Percentiles rank a stretch among this genome's conserved stretches.
Conservation (phyloP, 2,113 vertebrate genomes). For the Notarius lentiginosus region DNA sequence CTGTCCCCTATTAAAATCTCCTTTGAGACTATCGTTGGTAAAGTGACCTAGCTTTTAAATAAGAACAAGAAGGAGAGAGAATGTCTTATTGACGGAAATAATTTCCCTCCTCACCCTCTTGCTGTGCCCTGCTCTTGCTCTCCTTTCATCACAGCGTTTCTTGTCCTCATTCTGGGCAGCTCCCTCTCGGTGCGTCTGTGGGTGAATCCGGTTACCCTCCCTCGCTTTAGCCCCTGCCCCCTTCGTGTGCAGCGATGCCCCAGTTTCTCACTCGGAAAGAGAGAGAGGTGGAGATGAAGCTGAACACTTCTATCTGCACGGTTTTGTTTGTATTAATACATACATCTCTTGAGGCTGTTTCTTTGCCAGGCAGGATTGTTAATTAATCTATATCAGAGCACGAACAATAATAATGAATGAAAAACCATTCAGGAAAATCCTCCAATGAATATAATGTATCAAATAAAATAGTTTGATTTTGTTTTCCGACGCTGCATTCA, state of each 20-base stretch:
- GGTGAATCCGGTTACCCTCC: not conserved
- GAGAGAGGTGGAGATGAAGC: not conserved
- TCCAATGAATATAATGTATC: not conserved
- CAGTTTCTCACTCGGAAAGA: not conserved
- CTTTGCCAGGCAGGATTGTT: not conserved
- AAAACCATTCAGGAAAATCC: not conserved
- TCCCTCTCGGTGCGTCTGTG: not conserved
- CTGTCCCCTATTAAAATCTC: constrained; percentile 45
- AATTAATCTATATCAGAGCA: not conserved
- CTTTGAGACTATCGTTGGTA: constrained; percentile 31
- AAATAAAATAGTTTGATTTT: not conserved
- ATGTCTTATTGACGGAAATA: constrained; percentile 17
- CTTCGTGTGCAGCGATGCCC: not conserved
- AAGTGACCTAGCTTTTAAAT: constrained; percentile 48
- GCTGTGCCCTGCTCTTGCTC: not conserved
- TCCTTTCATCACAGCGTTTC: not conserved
- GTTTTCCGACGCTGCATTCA: not conserved
- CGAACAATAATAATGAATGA: not conserved
- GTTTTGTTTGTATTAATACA: not conserved
- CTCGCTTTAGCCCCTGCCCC: not conserved
- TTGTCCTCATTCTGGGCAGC: not conserved
- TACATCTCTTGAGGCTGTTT: not conserved
- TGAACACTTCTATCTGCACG: not conserved
- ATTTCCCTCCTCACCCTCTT: constrained; percentile 5
- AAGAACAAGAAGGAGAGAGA: not conserved